Conservation (phyloP, 1,140 invertebrate genomes). For the Cepaea nemoralis region DNA sequence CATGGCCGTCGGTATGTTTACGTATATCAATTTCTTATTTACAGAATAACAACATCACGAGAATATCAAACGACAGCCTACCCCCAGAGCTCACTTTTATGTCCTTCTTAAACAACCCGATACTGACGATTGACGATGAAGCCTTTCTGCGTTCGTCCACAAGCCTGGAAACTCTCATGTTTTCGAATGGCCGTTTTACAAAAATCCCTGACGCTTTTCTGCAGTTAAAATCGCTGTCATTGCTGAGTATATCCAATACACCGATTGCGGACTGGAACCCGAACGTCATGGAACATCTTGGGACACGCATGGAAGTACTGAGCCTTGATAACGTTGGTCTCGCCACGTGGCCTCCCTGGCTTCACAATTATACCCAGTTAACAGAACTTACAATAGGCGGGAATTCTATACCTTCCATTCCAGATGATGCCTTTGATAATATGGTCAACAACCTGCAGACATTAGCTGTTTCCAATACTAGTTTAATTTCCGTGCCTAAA, state of each 20-base stretch:
- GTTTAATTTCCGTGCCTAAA: background rate
- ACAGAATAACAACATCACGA: background rate
- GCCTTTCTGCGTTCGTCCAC: background rate
- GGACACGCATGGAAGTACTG: background rate
- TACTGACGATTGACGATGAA: background rate
- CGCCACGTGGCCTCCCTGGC: background rate
- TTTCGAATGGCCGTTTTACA: background rate
- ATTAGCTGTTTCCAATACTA: background rate
- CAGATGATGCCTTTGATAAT: background rate
- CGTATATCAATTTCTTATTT: no score
- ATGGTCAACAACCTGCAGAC: background rate
- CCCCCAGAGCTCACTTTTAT: background rate
- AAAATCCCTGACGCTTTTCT: background rate
- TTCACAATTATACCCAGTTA: background rate
- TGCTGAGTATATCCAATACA: background rate
- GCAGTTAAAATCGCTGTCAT: background rate
- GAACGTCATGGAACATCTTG: background rate
- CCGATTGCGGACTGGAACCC: background rate
- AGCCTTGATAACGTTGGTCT: background rate
- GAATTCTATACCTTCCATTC: background rate
- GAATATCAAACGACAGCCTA: background rate
- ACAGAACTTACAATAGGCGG: background rate
- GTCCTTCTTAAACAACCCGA: background rate
- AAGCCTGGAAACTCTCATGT: background rate
- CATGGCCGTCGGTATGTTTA: no score